Evolutionary conservation across 2,888 invertebrate species (phyloP).

Genomic region (Drosophila subsilvestris): DNA sequence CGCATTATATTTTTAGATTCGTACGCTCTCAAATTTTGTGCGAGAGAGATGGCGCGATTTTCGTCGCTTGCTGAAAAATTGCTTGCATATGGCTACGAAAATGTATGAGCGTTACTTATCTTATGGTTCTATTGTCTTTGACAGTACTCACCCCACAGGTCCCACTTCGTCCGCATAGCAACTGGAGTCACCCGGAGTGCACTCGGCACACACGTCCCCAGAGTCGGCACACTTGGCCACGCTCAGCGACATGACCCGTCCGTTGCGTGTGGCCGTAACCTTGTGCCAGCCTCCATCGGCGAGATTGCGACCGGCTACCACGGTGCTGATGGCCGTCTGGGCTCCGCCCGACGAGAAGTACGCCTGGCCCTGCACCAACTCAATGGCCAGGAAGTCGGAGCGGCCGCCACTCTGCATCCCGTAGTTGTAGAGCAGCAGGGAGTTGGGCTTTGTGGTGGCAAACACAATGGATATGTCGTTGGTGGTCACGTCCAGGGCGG

Average conservation of each 20-base stretch:
- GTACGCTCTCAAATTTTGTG: too few species aligned
- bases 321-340: slow-evolving; percentile 93
- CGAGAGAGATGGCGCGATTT: too few species aligned
- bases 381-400: slow-evolving; percentile 96
- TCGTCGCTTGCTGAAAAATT: too few species aligned
- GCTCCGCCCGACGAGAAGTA: slow-evolving; percentile 96
- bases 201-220: slow-evolving; percentile 94
- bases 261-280: slow-evolving; percentile 95
- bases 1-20: too few species aligned
- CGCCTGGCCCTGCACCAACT: slow-evolving; percentile 92
- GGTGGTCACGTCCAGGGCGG: slow-evolving; percentile 92
- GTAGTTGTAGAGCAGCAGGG: slow-evolving; percentile 95
- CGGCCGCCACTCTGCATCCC: slow-evolving; percentile 94
- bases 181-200: slow-evolving; percentile 91
- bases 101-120: too few species aligned
- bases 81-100: too few species aligned
- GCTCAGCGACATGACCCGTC: slow-evolving; percentile 93
- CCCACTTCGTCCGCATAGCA: slow-evolving; percentile 95
- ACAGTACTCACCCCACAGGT: slow-evolving; percentile 91
- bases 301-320: slow-evolving; percentile 88
- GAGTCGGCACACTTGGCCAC: slow-evolving; percentile 92
- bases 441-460: slow-evolving; percentile 94
- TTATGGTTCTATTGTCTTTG: too few species aligned
- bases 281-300: slow-evolving; percentile 96
- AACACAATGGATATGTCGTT: slow-evolving; percentile 96